Conservation (phyloP, 2,797 vertebrate genomes). For the Artibeus jamaicensis region DNA sequence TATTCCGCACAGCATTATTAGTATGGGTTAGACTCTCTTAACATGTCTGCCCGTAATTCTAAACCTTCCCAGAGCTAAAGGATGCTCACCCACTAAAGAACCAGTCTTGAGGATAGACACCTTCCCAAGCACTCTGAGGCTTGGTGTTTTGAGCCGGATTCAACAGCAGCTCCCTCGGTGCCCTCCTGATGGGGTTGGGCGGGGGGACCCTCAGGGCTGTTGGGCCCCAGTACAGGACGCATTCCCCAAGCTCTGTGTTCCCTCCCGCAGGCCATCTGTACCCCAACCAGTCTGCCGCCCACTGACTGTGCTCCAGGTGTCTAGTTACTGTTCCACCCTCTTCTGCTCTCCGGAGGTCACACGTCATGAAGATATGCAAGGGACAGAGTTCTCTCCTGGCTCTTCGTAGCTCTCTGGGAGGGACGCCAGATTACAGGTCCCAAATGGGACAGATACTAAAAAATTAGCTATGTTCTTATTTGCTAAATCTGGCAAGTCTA, state of each 20-base stretch:
- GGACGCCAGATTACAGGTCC: neutral
- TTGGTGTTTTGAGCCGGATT: neutral
- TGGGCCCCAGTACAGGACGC: neutral
- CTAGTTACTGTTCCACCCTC: too few species aligned
- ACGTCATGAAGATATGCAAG: neutral
- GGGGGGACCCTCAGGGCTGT: neutral
- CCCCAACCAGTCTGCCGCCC: too few species aligned
- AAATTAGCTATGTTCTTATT: neutral
- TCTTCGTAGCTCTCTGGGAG: neutral
- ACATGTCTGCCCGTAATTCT: neutral
- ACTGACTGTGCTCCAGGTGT: neutral
- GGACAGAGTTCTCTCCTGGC: neutral
- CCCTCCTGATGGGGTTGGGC: neutral
- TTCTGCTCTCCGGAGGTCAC: neutral
- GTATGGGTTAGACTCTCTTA: neutral
- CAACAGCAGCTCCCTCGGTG: fast-evolving
- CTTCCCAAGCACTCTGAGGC: neutral
- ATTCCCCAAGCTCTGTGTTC: neutral
- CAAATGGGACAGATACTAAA: neutral
- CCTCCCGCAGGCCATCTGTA: neutral
- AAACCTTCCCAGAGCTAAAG: neutral
- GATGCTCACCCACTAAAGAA: neutral
- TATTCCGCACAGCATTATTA: neutral
- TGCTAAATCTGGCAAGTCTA: neutral
- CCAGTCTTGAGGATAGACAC: neutral